phyloP scores from a whole-genome alignment of 2,113 vertebrate genomes.

The Dasypus novemcinctus region DNA sequence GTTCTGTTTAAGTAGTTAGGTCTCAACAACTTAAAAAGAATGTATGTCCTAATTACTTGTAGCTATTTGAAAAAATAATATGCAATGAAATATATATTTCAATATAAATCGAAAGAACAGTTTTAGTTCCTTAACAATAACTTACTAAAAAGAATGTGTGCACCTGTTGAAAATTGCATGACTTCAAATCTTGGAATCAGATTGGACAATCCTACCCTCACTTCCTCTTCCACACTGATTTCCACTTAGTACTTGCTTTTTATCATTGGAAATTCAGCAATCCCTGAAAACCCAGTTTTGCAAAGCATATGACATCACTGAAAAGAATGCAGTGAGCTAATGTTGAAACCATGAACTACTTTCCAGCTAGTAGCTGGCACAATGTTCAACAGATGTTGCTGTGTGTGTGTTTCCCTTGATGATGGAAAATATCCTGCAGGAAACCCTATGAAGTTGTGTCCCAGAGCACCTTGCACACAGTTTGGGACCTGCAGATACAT shows the following conservation, averaged over 20 bases:
- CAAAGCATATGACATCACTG: conserved; percentile 12
- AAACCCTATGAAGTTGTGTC: background rate
- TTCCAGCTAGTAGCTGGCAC: background rate
- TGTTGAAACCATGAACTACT: background rate
- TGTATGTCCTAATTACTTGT: background rate
- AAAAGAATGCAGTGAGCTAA: background rate
- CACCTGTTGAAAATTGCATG: background rate
- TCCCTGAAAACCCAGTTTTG: background rate
- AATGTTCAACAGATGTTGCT: background rate
- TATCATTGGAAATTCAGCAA: background rate
- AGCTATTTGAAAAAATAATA: conserved; percentile 11
- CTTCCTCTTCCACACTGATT: background rate
- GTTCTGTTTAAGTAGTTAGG: background rate
- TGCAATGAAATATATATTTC: background rate
- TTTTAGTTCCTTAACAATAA: background rate
- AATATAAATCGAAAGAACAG: background rate
- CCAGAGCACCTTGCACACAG: background rate
- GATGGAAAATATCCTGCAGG: background rate
- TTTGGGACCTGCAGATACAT: background rate
- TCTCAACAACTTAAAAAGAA: background rate
- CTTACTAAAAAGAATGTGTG: background rate
- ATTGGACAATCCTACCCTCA: background rate
- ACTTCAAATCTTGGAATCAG: background rate
- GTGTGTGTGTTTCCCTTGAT: background rate
- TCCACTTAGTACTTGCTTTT: conserved; percentile 1